A percentile compares a stretch with the other conserved stretches of the same genome.
Evolutionary conservation across 2,113 vertebrate genomes (phyloP).

Genomic region (Myrmecophaga tridactyla): DNA sequence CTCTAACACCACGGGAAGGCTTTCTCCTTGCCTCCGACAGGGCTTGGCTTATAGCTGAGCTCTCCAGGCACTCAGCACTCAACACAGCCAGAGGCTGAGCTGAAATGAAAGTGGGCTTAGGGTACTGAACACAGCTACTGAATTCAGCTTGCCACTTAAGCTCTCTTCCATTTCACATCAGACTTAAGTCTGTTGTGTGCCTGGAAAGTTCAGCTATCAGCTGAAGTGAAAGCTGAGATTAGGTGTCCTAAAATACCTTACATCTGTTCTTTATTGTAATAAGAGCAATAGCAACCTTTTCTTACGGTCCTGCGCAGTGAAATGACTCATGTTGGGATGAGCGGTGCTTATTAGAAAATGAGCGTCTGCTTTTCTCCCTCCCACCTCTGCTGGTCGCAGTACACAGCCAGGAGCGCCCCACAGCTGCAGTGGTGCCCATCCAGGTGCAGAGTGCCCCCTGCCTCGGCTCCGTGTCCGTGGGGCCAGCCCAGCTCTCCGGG

Average conservation of each 20-base stretch:
- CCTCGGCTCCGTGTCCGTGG: slow-evolving; percentile 84
- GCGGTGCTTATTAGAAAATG: background rate
- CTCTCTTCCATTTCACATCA: too few species aligned
- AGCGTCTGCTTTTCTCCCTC: slow-evolving; percentile 35
- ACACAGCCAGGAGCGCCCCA: slow-evolving; percentile 94
- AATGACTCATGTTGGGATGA: slow-evolving; percentile 8
- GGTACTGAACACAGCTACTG: too few species aligned
- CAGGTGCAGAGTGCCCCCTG: slow-evolving; percentile 87
- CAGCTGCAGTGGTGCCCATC: slow-evolving; percentile 92
- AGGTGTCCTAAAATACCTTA: background rate
- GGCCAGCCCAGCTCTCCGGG: slow-evolving; percentile 82
- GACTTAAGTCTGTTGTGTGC: too few species aligned
- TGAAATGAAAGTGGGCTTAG: too few species aligned
- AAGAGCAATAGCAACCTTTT: slow-evolving; percentile 3
- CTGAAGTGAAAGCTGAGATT: background rate
- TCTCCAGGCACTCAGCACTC: background rate
- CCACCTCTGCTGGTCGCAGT: slow-evolving; percentile 84
- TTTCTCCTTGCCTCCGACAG: background rate
- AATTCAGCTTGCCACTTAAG: too few species aligned
- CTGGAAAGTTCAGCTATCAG: too few species aligned
- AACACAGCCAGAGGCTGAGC: too few species aligned
- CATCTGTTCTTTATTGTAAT: background rate
- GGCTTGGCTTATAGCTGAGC: background rate
- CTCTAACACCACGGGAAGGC: background rate
- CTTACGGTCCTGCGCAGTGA: background rate